These are phyloP conservation scores for Halcyon smyrnensis DNA, from an alignment of 2,797 vertebrate species.

Conservation along the genomic window DNA sequence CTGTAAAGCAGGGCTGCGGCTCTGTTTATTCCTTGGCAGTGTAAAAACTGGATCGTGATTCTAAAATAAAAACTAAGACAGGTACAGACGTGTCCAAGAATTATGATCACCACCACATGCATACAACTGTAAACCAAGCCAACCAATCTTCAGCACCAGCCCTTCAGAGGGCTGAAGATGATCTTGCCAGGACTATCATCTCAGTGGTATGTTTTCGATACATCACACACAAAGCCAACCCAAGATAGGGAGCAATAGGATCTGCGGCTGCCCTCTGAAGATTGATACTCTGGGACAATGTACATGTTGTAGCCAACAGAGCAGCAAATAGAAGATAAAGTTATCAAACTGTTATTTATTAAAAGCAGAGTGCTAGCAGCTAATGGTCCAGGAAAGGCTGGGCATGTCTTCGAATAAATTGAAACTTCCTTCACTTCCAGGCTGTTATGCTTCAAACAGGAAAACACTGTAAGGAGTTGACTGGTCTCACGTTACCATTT, in stretches of 20 bases:
- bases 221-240: neutral
- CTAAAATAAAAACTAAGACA: neutral
- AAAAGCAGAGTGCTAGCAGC: neutral
- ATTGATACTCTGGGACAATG: neutral
- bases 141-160: neutral
- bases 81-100: neutral
- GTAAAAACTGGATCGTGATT: neutral
- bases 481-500: neutral
- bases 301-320: neutral
- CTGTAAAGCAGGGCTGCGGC: neutral
- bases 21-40: neutral
- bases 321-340: neutral
- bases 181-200: neutral
- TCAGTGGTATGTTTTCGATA: neutral
- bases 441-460: neutral
- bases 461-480: neutral
- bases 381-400: neutral
- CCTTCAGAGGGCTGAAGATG: neutral
- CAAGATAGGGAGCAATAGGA: neutral
- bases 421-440: neutral
- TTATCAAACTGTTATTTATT: neutral
- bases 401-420: neutral
- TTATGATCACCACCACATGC: neutral
- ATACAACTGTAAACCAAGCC: neutral
- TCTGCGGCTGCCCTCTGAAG: neutral